Evolutionary conservation across 1,140 invertebrate species (phyloP), one percentile per base, ranked within the genome.

Genomic region (Eumaeus atala): DNA sequence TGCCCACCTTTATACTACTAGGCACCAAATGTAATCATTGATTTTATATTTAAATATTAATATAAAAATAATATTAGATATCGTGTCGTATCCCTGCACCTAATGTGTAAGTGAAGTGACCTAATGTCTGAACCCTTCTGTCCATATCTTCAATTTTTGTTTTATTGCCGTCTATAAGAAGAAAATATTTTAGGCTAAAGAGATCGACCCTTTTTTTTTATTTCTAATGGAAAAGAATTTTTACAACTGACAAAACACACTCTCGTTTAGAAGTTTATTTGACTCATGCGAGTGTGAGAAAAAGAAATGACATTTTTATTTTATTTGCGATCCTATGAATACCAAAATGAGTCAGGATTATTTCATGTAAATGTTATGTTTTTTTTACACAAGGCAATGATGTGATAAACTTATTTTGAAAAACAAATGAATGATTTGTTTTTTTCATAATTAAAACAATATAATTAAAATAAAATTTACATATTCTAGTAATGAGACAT

Each of bases 241-340:
- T 44, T 44, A 44, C 40, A 44, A 44, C 40, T 44, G 40, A 44
- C 40, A 16, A 17, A 44, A 44, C 17, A 44, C 12, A 16, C 40
- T 44, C 40, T 9, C 40, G 40, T 16, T 10, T 7, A 14, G 9
- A 44, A 44, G 14, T 14, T 17, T 1, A 17, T 44, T 44, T 14
- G 14, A 9, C 2, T 28, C 21, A 28, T 28, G 2, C 21, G 17
- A 44, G 16, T 16, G 14, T 6, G 40, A 44, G 17, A 3, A 44
- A 44, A 44, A 8, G 9, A 44, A 40, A 44, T 44, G 16, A 9
- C 40, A 44, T 44, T 18, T 44, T 44, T 44, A 44, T 44, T 44
- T 44, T 44, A 44, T 44, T 44, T 44, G 40, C 40, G 14, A 16
- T 44, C 16, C 40, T 14, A 44, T 16, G 40, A 16, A 44, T 44